Percentiles rank a stretch among this genome's conserved stretches.
Evolutionary conservation across 2,113 vertebrate species (phyloP).

Genomic region (Poeciliopsis retropinna): DNA sequence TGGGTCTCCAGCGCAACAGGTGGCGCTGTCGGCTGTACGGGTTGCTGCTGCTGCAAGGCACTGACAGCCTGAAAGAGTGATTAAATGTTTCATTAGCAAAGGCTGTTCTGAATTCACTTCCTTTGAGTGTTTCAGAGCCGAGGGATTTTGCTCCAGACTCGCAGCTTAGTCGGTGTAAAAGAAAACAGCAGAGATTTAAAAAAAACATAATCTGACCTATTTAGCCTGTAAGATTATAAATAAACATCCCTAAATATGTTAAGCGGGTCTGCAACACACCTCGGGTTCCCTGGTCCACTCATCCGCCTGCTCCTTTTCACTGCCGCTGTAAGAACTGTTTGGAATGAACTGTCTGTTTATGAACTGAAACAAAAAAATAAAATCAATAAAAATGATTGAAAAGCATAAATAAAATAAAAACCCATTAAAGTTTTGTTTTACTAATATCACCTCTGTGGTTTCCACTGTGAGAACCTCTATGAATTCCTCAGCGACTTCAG

Average conservation of each 20-base stretch:
- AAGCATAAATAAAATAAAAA: neutral
- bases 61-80: conserved; percentile 53
- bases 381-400: conserved; percentile 4
- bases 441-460: conserved; percentile 89
- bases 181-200: no score
- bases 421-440: neutral
- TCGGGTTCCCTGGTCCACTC: conserved; percentile 96
- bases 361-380: conserved; percentile 84
- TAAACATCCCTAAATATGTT: no score
- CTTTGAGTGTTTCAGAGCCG: neutral
- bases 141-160: neutral
- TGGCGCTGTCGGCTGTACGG: conserved; percentile 76
- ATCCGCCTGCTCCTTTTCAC: conserved; percentile 93
- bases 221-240: no score
- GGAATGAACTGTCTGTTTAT: conserved; percentile 99
- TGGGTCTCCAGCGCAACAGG: conserved; percentile 87
- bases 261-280: conserved; percentile 75
- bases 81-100: neutral
- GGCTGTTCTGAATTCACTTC: neutral
- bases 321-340: conserved; percentile 90
- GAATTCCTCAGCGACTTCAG: conserved; percentile 89
- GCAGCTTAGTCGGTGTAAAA: neutral
- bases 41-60: conserved; percentile 68
- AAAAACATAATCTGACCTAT: neutral
- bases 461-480: conserved; percentile 91